phyloP scores from a whole-genome alignment of 2,888 invertebrate genomes.

The Nebria salina region DNA sequence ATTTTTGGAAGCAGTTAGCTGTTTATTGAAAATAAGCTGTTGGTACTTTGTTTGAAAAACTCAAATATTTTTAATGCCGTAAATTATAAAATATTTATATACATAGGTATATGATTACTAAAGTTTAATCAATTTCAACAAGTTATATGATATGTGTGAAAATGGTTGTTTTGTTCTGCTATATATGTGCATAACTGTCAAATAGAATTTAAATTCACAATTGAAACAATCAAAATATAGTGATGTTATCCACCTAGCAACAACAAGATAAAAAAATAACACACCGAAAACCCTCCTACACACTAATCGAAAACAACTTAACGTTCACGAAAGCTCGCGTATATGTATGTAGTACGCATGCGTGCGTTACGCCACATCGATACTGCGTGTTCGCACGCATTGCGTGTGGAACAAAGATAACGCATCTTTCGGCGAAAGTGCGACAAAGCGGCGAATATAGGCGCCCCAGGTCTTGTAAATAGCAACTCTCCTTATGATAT shows the following conservation, averaged over 20 bases:
- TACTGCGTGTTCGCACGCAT: conserved; percentile 53
- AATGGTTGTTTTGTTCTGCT: too few species aligned
- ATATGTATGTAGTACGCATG: conserved; percentile 37
- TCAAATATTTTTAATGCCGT: too few species aligned
- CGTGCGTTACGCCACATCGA: conserved; percentile 53
- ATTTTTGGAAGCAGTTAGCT: conserved; percentile 46
- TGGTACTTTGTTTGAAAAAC: too few species aligned
- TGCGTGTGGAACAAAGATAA: conserved; percentile 48
- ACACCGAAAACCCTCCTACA: conserved; percentile 31
- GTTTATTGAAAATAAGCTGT: too few species aligned
- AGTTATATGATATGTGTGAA: too few species aligned
- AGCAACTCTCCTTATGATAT: conserved; percentile 55
- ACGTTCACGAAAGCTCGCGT: background rate
- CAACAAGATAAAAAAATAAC: conserved; percentile 26
- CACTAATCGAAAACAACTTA: conserved; percentile 30
- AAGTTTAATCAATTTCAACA: too few species aligned
- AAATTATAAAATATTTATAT: too few species aligned
- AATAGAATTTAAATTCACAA: too few species aligned
- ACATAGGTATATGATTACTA: too few species aligned
- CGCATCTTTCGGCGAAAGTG: background rate
- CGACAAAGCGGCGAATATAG: background rate
- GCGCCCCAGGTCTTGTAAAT: background rate
- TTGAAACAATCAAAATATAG: too few species aligned
- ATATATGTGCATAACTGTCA: too few species aligned
- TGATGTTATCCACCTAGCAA: conserved; percentile 9